These are phyloP conservation scores for Venustaconcha ellipsiformis DNA, from an alignment of 1,140 invertebrate genomes.

Conservation along the genomic window DNA sequence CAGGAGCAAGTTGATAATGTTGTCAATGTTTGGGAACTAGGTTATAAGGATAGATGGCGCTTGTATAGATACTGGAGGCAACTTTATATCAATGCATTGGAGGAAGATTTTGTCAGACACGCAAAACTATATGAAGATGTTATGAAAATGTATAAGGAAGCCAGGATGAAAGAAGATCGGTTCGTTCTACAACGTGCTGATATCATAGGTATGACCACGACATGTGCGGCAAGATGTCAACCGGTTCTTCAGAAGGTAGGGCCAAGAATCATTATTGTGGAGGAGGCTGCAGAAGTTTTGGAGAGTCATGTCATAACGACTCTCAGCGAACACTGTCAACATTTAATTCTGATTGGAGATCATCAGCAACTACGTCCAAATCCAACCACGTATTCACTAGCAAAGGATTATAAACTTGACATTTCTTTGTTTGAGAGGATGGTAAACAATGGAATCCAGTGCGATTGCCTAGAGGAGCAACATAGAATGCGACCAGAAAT, in stretches of 20 bases:
- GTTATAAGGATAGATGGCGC: constrained; percentile 53
- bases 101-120: constrained; percentile 23
- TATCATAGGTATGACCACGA: constrained; percentile 65
- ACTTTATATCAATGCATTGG: constrained; percentile 26
- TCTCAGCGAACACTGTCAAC: constrained; percentile 79
- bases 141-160: constrained; percentile 32
- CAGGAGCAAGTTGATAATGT: constrained; percentile 7
- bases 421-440: constrained; percentile 67
- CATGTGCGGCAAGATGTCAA: constrained; percentile 56
- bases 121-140: constrained; percentile 14
- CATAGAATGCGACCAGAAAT: constrained; percentile 61
- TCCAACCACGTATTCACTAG: constrained; percentile 62
- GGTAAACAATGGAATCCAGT: constrained; percentile 59
- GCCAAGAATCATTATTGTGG: constrained; percentile 59
- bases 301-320: constrained; percentile 61
- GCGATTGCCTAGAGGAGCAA: constrained; percentile 51
- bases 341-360: constrained; percentile 87
- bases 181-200: constrained; percentile 52
- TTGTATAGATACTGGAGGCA: constrained; percentile 61
- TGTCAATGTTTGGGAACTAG: constrained; percentile 43
- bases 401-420: constrained; percentile 63
- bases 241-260: constrained; percentile 40
- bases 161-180: constrained; percentile 41
- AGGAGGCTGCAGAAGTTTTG: constrained; percentile 66
- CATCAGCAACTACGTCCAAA: constrained; percentile 71